Evolutionary conservation across 2,888 invertebrate species (phyloP).

Genomic region (Osmoderma eremita): DNA sequence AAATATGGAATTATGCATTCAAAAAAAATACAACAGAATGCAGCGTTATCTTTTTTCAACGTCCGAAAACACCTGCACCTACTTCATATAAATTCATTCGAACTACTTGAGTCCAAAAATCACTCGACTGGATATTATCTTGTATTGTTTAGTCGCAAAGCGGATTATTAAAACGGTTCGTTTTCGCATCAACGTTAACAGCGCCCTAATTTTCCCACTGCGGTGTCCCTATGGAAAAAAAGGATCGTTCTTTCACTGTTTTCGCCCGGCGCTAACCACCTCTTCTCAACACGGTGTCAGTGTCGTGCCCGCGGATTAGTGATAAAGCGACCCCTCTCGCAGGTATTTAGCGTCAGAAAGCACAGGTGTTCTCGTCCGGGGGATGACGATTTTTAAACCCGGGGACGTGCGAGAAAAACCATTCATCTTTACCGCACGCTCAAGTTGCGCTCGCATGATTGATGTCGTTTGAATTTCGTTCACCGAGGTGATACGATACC

Average conservation of each 20-base stretch:
- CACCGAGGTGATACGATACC: conserved; percentile 33
- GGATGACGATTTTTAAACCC: conserved; percentile 36
- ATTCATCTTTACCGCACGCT: conserved; percentile 45
- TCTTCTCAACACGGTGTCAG: conserved; percentile 21
- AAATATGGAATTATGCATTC: too few relatives aligned
- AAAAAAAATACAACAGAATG: too few relatives aligned
- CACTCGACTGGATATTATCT: conserved; percentile 53
- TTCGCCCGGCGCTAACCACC: conserved; percentile 12
- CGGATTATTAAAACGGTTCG: conserved; percentile 48
- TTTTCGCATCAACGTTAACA: conserved; percentile 31
- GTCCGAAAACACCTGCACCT: too few relatives aligned
- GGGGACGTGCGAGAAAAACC: conserved; percentile 34
- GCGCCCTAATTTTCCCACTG: conserved; percentile 12
- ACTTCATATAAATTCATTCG: too few relatives aligned
- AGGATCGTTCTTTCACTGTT: conserved; percentile 19
- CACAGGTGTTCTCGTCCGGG: conserved; percentile 46
- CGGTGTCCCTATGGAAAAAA: conserved; percentile 12
- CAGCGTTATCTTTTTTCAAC: too few relatives aligned
- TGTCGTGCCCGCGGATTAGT: conserved; percentile 16
- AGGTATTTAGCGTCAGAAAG: conserved; percentile 46
- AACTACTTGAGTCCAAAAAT: conserved; percentile 35
- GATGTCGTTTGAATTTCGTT: conserved; percentile 48
- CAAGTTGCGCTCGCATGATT: conserved; percentile 43
- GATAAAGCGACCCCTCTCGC: conserved; percentile 29
- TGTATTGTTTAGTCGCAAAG: conserved; percentile 51